These are phyloP conservation scores for Trichopoda pennipes DNA, from an alignment of 2,888 invertebrate species.

Conservation along the genomic window DNA sequence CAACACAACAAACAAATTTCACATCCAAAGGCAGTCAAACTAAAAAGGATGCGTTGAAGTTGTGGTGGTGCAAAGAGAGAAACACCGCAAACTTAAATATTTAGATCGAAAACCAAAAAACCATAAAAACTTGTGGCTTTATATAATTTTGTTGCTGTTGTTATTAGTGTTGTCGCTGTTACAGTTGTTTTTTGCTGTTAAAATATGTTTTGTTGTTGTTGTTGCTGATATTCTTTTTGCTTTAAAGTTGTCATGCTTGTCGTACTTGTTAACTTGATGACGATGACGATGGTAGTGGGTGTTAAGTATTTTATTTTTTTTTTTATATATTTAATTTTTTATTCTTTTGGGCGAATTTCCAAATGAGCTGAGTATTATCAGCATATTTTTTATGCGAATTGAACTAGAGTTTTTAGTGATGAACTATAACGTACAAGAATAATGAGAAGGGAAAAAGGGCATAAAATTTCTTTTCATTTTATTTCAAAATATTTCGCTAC, in stretches of 20 bases:
- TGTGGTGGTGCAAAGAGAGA: slow-evolving; percentile 1
- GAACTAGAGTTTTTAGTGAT: slow-evolving; percentile 28
- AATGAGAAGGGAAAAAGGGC: neutral
- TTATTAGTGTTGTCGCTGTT: slow-evolving; percentile 36
- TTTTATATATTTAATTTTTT: too few relatives aligned
- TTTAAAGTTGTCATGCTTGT: slow-evolving; percentile 65
- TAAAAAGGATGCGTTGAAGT: slow-evolving; percentile 43
- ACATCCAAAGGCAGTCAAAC: neutral
- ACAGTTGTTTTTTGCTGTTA: slow-evolving; percentile 12
- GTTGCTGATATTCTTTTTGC: neutral
- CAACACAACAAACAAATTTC: neutral
- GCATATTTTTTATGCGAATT: slow-evolving; percentile 16
- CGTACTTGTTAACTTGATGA: slow-evolving; percentile 66
- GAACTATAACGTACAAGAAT: slow-evolving; percentile 17
- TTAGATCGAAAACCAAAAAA: slow-evolving; percentile 47
- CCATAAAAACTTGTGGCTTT: slow-evolving; percentile 63
- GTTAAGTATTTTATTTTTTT: slow-evolving; percentile 58
- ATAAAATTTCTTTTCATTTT: slow-evolving; percentile 8
- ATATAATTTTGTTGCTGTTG: slow-evolving; percentile 27
- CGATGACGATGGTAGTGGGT: slow-evolving; percentile 63
- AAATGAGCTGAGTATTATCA: slow-evolving; percentile 7
- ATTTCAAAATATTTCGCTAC: neutral
- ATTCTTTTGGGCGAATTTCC: slow-evolving; percentile 23
- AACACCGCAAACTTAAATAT: slow-evolving; percentile 46
- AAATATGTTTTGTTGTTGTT: neutral